Conservation (phyloP, 2,113 vertebrate species). For the Vidua chalybeata region DNA sequence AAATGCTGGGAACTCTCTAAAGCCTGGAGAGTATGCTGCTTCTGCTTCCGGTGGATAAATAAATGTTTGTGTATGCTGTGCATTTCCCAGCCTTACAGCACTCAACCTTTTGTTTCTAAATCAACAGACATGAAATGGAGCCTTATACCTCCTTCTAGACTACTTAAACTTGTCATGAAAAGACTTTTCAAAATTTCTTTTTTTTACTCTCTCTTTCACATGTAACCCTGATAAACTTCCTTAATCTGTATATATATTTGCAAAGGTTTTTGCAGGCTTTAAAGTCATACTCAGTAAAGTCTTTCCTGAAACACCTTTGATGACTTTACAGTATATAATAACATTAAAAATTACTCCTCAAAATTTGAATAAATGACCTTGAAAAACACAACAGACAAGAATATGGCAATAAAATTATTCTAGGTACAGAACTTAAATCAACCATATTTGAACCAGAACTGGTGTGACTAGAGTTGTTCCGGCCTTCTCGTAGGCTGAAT, state of each 20-base stretch:
- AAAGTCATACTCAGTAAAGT: neutral
- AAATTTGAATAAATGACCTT: neutral
- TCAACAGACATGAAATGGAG: neutral
- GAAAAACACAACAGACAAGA: neutral
- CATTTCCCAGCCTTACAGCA: neutral
- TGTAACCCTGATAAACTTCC: neutral
- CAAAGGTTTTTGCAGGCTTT: neutral
- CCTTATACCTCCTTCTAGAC: neutral
- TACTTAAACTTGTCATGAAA: neutral
- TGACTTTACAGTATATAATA: neutral
- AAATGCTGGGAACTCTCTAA: neutral
- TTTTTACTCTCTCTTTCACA: neutral
- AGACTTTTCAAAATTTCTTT: neutral
- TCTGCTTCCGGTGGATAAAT: neutral
- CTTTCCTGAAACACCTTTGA: neutral
- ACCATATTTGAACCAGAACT: neutral
- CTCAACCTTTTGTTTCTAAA: neutral
- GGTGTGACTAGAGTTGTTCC: neutral
- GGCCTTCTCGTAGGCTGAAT: neutral
- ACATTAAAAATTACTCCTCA: neutral
- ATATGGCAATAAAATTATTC: neutral
- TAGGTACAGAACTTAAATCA: neutral
- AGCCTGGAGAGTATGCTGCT: neutral
- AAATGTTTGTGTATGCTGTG: neutral
- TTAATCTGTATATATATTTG: neutral